phyloP scores from a whole-genome alignment of 2,113 vertebrate genomes.

The Morone chrysops region DNA sequence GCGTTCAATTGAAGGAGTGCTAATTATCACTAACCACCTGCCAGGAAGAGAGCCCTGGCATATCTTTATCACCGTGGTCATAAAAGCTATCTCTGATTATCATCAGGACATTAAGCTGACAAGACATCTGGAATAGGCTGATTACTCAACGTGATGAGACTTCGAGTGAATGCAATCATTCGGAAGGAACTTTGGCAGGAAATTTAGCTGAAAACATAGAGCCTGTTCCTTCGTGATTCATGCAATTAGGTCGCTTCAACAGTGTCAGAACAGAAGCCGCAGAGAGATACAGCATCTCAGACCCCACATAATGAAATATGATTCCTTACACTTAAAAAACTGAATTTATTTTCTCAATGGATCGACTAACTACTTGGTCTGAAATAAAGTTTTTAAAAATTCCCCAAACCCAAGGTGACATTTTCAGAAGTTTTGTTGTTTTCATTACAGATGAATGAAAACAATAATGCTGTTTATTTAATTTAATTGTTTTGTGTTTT shows the following conservation, averaged over 20 bases:
- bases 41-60: slow-evolving; percentile 58
- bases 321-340: too few species aligned
- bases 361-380: background rate
- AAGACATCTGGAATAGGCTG: slow-evolving; percentile 62
- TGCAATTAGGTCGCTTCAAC: slow-evolving; percentile 6
- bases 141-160: slow-evolving; percentile 57
- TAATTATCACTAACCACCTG: slow-evolving; percentile 79
- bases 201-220: slow-evolving; percentile 13
- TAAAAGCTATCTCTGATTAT: slow-evolving; percentile 60
- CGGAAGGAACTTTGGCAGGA: slow-evolving; percentile 39
- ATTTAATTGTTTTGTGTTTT: background rate
- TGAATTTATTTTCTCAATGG: too few species aligned
- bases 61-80: slow-evolving; percentile 68
- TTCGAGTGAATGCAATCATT: slow-evolving; percentile 43
- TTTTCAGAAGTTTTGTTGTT: too few species aligned
- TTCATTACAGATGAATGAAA: background rate
- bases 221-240: background rate
- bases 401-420: background rate
- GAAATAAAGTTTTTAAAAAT: background rate
- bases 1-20: slow-evolving; percentile 62
- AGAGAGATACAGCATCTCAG: background rate
- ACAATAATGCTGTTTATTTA: background rate
- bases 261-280: background rate
- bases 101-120: slow-evolving; percentile 61
- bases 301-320: background rate